Conservation (phyloP, 1,140 invertebrate genomes). For the Diorhabda sublineata region DNA sequence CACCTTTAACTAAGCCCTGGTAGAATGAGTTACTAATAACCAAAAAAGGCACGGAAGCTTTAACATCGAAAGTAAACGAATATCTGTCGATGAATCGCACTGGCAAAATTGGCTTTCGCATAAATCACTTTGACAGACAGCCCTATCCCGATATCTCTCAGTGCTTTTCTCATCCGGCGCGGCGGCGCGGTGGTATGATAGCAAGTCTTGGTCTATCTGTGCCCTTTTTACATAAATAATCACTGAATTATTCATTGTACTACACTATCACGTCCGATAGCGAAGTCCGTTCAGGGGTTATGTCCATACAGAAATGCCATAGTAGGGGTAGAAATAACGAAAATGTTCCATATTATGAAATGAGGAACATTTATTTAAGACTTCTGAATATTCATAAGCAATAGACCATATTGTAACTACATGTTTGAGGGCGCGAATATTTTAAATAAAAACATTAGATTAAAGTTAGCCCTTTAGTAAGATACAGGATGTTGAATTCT, state of each 20-base stretch:
- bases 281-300: constrained; percentile 4
- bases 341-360: background rate
- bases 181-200: constrained; percentile 7
- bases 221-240: constrained; percentile 36
- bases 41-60: constrained; percentile 16
- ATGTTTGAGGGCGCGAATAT: too few species aligned
- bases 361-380: too few species aligned
- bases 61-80: constrained; percentile 29
- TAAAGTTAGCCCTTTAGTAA: too few species aligned
- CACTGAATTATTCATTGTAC: constrained; percentile 30
- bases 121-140: constrained; percentile 41
- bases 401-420: too few species aligned
- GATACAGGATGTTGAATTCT: too few species aligned
- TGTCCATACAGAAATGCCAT: background rate
- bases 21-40: background rate
- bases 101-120: constrained; percentile 35
- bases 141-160: constrained; percentile 30
- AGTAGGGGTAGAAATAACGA: background rate
- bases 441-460: too few species aligned
- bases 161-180: constrained; percentile 27
- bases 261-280: constrained; percentile 23
- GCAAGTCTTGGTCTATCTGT: constrained; percentile 32
- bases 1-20: background rate
- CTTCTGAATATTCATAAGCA: too few species aligned
- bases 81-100: constrained; percentile 23